phyloP scores from a whole-genome alignment of 2,797 vertebrate species.

The Simalia tracyae region DNA sequence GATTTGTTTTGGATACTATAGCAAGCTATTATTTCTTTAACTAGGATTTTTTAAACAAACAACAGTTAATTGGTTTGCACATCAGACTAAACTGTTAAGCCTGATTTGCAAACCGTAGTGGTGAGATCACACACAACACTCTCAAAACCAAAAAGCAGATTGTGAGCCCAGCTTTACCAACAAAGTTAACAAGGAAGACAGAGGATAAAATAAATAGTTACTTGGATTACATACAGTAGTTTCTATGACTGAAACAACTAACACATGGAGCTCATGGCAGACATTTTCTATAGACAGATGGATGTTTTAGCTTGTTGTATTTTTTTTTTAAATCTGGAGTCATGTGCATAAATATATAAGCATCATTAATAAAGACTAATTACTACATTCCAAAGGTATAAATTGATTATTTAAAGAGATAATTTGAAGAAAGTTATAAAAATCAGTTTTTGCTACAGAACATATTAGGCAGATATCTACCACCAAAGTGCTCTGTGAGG shows the following conservation, averaged over 20 bases:
- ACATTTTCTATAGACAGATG: constrained; percentile 77
- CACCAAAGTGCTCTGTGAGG: neutral
- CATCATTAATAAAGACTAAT: constrained; percentile 77
- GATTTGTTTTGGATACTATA: neutral
- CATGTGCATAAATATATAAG: constrained; percentile 82
- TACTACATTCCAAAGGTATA: constrained; percentile 73
- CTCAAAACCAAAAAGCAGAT: neutral
- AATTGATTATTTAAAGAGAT: constrained; percentile 69
- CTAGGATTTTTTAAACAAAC: neutral
- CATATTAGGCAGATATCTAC: neutral
- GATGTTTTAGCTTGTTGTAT: constrained; percentile 65
- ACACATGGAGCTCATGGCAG: constrained; percentile 67
- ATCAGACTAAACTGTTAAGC: neutral
- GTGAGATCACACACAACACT: neutral
- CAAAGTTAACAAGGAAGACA: constrained; percentile 42
- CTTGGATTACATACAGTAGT: constrained; percentile 64
- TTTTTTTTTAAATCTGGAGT: constrained; percentile 59
- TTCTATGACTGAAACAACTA: constrained; percentile 72
- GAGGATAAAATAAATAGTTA: constrained; percentile 68
- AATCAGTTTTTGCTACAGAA: neutral
- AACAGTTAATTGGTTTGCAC: neutral
- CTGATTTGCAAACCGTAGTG: neutral
- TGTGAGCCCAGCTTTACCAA: constrained; percentile 8
- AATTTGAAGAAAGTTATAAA: neutral
- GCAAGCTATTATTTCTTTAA: neutral